phyloP scores from a whole-genome alignment of 2,797 vertebrate genomes.

The Adrianichthys oophorus region DNA sequence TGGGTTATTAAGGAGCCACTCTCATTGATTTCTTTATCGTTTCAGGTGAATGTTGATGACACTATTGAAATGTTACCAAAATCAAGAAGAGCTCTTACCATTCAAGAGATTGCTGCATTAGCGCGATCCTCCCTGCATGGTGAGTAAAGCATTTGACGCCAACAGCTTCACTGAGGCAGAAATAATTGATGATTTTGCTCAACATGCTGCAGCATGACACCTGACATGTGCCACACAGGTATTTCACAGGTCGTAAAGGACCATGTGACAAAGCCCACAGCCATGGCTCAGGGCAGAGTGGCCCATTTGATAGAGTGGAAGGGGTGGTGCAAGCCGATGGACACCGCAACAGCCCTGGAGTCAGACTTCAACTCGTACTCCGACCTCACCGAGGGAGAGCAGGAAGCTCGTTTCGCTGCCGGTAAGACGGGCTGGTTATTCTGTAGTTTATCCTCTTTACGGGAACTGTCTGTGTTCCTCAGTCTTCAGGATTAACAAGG shows the following conservation, averaged over 20 bases:
- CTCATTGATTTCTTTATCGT: conserved; percentile 5
- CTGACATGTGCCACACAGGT: conserved; percentile 69
- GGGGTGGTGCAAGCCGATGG: conserved; percentile 94
- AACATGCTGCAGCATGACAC: not conserved
- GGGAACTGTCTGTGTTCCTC: too few relatives aligned
- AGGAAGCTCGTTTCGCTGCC: conserved; percentile 95
- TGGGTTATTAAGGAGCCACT: conserved; percentile 17
- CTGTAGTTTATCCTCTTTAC: not conserved
- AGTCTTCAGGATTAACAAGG: too few relatives aligned
- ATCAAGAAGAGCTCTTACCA: conserved; percentile 95
- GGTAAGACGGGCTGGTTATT: conserved; percentile 61
- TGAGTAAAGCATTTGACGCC: conserved; percentile 53
- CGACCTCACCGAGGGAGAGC: conserved; percentile 93
- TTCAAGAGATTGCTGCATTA: conserved; percentile 96
- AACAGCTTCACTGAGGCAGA: not conserved
- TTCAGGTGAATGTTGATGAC: conserved; percentile 97
- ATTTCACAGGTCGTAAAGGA: conserved; percentile 99
- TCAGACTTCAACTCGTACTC: conserved; percentile 96
- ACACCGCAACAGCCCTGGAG: conserved; percentile 85
- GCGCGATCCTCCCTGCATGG: conserved; percentile 95
- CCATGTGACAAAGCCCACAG: conserved; percentile 96
- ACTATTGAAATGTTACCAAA: conserved; percentile 95
- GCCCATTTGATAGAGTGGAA: conserved; percentile 99
- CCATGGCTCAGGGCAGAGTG: conserved; percentile 96
- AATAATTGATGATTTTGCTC: not conserved